Percentiles rank a stretch among this genome's conserved stretches.
Evolutionary conservation across 2,888 invertebrate species (phyloP).

Genomic region (Masnerella sp.): DNA sequence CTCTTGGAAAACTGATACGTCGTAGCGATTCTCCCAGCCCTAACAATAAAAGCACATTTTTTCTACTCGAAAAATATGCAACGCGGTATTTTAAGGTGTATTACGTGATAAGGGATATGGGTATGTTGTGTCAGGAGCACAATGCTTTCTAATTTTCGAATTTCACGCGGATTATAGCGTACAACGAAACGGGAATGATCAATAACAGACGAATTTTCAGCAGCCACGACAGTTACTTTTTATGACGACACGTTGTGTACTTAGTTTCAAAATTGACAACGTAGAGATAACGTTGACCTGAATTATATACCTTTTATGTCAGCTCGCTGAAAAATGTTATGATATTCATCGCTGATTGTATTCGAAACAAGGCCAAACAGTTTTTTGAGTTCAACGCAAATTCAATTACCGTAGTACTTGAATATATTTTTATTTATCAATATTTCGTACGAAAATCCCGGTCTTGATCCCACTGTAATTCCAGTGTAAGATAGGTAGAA

Average conservation of each 20-base stretch:
- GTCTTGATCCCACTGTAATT: no score
- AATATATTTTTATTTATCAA: no score
- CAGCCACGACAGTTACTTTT: constrained; percentile 6
- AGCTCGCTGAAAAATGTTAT: constrained; percentile 1
- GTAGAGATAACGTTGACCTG: constrained; percentile 13
- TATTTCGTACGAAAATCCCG: no score
- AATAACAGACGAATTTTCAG: background rate
- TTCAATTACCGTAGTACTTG: no score
- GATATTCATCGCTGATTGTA: constrained; percentile 9
- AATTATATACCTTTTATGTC: background rate
- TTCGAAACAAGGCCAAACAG: constrained; percentile 9
- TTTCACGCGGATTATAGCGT: background rate
- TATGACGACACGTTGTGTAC: constrained; percentile 2
- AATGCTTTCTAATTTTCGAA: constrained; percentile 17
- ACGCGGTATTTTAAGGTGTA: constrained; percentile 44
- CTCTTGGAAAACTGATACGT: constrained; percentile 59
- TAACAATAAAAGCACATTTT: constrained; percentile 46
- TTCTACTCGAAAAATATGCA: constrained; percentile 55
- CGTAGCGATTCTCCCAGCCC: constrained; percentile 32
- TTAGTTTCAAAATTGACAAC: constrained; percentile 16
- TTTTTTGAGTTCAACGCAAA: constrained; percentile 11
- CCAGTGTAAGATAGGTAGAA: no score
- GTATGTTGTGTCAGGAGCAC: constrained; percentile 6
- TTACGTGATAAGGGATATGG: constrained; percentile 44
- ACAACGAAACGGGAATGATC: background rate